A percentile compares a stretch with the other conserved stretches of the same genome.
Conservation (phyloP, 2,113 vertebrate genomes). For the Smithornis capensis region DNA sequence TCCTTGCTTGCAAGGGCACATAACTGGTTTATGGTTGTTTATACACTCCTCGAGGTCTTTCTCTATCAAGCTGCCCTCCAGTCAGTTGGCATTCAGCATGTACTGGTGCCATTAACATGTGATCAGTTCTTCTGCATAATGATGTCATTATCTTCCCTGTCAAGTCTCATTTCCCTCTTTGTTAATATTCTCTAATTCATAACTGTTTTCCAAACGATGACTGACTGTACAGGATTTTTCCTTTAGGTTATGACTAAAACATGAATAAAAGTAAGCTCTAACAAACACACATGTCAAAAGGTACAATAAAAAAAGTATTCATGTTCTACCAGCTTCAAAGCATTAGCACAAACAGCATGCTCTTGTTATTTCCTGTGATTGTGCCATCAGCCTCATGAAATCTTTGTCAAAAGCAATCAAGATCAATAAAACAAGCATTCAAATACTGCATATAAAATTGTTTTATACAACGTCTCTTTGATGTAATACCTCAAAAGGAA, state of each 20-base stretch:
- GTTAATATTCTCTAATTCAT: background rate
- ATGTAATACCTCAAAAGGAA: background rate
- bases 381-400: background rate
- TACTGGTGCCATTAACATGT: background rate
- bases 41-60: too few relatives aligned
- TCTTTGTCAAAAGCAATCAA: background rate
- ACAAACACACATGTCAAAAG: background rate
- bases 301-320: background rate
- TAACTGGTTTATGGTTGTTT: too few relatives aligned
- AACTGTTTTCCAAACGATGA: background rate
- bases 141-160: background rate
- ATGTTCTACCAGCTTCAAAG: background rate
- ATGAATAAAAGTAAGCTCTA: background rate
- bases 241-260: background rate
- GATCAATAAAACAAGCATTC: background rate
- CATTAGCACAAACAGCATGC: background rate
- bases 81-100: too few relatives aligned
- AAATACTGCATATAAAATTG: background rate
- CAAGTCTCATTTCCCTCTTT: background rate
- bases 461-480: background rate
- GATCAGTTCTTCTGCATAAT: background rate
- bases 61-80: too few relatives aligned
- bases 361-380: background rate
- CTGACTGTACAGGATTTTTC: background rate
- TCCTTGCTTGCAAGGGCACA: too few relatives aligned